Percentiles rank a stretch among this genome's conserved stretches.
Evolutionary conservation across 2,888 invertebrate genomes (phyloP).

Genomic region (Agrotis puta): DNA sequence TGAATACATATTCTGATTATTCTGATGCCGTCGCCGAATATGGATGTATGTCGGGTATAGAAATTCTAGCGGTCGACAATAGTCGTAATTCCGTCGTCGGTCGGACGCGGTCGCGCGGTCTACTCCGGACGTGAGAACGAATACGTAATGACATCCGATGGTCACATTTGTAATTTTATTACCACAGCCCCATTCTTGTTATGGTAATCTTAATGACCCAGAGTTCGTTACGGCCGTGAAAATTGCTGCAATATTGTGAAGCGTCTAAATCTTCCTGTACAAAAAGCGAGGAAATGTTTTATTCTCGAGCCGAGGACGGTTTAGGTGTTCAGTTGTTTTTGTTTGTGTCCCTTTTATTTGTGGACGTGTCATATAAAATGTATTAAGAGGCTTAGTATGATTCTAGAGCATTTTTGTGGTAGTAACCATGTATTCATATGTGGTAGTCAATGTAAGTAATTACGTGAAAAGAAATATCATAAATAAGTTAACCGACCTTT

Average conservation of each 20-base stretch:
- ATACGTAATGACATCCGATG: slow-evolving; percentile 83
- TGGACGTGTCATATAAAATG: slow-evolving; percentile 15
- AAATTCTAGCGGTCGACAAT: slow-evolving; percentile 69
- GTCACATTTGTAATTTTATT: slow-evolving; percentile 85
- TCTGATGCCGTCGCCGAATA: slow-evolving; percentile 55
- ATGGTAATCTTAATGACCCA: slow-evolving; percentile 79
- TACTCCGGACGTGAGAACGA: slow-evolving; percentile 79
- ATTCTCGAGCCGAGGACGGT: slow-evolving; percentile 6
- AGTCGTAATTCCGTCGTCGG: slow-evolving; percentile 74
- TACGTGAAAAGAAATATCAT: not conserved
- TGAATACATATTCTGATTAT: slow-evolving; percentile 61
- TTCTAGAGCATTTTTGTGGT: not conserved
- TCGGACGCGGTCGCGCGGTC: slow-evolving; percentile 65
- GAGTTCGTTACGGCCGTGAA: slow-evolving; percentile 67
- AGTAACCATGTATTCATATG: not conserved
- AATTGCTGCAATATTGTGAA: slow-evolving; percentile 52
- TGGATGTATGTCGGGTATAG: slow-evolving; percentile 55
- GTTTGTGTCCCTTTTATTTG: slow-evolving; percentile 31
- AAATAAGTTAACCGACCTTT: not conserved
- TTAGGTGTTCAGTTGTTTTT: slow-evolving; percentile 40
- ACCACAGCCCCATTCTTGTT: slow-evolving; percentile 79
- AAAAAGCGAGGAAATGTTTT: slow-evolving; percentile 26
- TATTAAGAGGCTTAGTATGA: slow-evolving; percentile 29
- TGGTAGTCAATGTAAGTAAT: not conserved
- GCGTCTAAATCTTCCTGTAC: slow-evolving; percentile 40